Base-by-base conservation (phyloP, 2,113 vertebrate genomes). In the Herpetotheres cachinnans region DNA sequence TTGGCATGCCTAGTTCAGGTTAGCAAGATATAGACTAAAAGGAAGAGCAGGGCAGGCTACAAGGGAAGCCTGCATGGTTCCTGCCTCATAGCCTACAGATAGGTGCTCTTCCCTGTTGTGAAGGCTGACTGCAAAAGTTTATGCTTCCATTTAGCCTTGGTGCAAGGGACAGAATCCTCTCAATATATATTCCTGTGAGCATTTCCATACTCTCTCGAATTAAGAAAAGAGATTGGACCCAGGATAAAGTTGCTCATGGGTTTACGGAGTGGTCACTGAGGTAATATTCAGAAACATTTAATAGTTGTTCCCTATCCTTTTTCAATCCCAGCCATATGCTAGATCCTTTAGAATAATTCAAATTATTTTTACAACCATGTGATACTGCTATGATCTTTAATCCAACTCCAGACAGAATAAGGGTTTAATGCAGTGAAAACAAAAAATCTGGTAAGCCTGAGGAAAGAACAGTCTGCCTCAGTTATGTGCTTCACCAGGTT, bases 221-320 rank as follows among this genome's bases (percentile, higher is more conserved):
- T 50, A 29, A 78, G 34, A 81, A 73, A 58, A 9, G 15, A 55
- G 22, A 34, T 6, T 82, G 24, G 12, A 65, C 18, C 13, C 4
- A 27, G 11, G 25, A 54, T 61, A 36, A 49, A 69, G 40, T 21
- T 82, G 10, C 18, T 54, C 16, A 18, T 18, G 34, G 2, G 21
- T 55, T 69, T 44, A 76, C 76, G 16, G 26, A 42, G 62, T 24
- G 21, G 7, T 65, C 30, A 25, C 6, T 61, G 20, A 80, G 30
- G 7, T 32, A 69, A 40, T 56, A 47, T 50, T n/a, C 9, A n/a
- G 27, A 40, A 34, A n/a, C 16, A 70, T 47, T 15, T 22, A n/a
- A 8, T 17, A 30, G 4, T 42, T 83, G 13, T 7, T 65, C 3
- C 10, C 36, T 3, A 40, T n/a, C 1, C 0, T 30, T 4, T 36